Conservation (phyloP, 2,797 vertebrate species). For the Tapirus indicus region DNA sequence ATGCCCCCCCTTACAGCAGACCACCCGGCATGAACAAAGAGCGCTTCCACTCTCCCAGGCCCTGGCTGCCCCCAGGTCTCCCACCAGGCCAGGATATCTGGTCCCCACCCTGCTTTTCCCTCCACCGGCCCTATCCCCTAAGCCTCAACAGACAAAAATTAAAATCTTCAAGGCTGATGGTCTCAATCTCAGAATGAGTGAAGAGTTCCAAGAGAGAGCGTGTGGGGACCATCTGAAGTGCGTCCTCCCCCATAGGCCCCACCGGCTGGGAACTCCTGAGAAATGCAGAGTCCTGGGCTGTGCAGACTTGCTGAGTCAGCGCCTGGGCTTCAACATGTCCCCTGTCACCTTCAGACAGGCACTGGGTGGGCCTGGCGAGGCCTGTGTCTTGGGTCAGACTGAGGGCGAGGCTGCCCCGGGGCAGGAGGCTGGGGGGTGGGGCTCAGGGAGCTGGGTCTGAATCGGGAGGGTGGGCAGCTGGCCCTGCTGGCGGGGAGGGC, state of each 20-base stretch:
- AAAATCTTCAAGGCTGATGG: not conserved
- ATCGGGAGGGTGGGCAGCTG: not conserved
- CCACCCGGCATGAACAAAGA: not conserved
- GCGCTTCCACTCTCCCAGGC: not conserved
- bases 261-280: not conserved
- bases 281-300: not conserved
- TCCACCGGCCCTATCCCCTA: fast-evolving
- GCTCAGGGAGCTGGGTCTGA: not conserved
- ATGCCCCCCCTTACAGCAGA: no score
- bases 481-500: not conserved
- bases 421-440: not conserved
- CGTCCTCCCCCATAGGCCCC: not conserved
- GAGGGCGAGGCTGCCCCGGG: not conserved
- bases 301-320: not conserved
- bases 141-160: not conserved
- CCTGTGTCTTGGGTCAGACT: not conserved
- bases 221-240: not conserved
- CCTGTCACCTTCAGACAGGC: not conserved
- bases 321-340: not conserved
- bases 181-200: not conserved
- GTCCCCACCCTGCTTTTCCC: not conserved
- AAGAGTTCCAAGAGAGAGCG: not conserved
- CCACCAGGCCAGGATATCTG: not conserved
- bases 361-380: not conserved
- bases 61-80: not conserved